phyloP scores from a whole-genome alignment of 2,888 invertebrate genomes.

The Siphlonurus alternatus region DNA sequence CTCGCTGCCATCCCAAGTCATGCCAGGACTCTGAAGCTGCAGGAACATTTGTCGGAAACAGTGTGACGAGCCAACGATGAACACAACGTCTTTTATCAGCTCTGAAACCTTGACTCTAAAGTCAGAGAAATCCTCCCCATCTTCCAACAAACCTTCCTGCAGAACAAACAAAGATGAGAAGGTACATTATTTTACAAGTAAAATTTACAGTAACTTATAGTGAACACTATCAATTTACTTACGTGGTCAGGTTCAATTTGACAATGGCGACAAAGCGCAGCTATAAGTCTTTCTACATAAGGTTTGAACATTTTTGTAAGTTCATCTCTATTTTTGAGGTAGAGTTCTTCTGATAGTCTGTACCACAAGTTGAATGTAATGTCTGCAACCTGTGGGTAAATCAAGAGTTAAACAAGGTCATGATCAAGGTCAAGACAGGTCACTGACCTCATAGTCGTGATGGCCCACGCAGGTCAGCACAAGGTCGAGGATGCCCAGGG shows the following conservation, averaged over 20 bases:
- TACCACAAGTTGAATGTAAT: constrained; percentile 98
- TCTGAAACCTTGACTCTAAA: constrained; percentile 79
- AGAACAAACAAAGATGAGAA: constrained; percentile 12
- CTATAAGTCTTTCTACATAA: constrained; percentile 77
- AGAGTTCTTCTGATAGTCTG: constrained; percentile 82
- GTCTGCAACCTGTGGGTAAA: constrained; percentile 46
- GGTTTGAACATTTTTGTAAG: constrained; percentile 74
- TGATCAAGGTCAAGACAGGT: too few species aligned
- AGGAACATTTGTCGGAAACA: constrained; percentile 85
- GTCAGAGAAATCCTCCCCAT: constrained; percentile 69
- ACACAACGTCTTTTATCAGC: constrained; percentile 89
- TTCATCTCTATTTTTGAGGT: constrained; percentile 66
- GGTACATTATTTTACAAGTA: neutral
- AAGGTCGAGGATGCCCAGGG: constrained; percentile 70
- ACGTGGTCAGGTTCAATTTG: constrained; percentile 91
- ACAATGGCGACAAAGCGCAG: constrained; percentile 78
- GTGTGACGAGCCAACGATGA: constrained; percentile 82
- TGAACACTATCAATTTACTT: constrained; percentile 17
- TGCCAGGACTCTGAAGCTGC: constrained; percentile 48
- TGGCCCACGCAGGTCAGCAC: constrained; percentile 86
- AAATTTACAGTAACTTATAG: neutral
- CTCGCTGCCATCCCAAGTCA: constrained; percentile 85
- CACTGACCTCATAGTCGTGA: constrained; percentile 82
- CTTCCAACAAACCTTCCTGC: constrained; percentile 60
- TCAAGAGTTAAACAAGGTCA: constrained; percentile 9